Evolutionary conservation across 2,888 invertebrate genomes (phyloP), one percentile per base, ranked within the genome.

Genomic region (Platycheirus rosarum): DNA sequence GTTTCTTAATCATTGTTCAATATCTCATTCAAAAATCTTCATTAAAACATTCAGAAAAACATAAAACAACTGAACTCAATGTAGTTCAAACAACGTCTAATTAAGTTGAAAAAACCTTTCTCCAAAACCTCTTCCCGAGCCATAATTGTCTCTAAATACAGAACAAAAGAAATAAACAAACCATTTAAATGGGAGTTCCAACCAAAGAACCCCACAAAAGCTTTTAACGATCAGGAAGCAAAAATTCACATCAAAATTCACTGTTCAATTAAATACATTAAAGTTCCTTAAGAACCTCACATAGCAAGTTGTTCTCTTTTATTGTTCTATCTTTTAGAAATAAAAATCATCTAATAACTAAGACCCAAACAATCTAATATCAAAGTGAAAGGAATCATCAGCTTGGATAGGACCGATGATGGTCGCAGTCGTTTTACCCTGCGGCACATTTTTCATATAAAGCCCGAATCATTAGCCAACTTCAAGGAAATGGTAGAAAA

Each of bases 401-500:
- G 60, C 42, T n/a, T n/a, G n/a, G n/a, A n/a, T n/a, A 60, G 44
- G 44, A 60, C 60, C 42, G 44, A 60, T 44, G 44, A 13, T 57
- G 37, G 40, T 13, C 11, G 53, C n/a, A 16, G 40, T 40, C 40
- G 57, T 40, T 40, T 57, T 23, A 2, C 23, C 23, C 23, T 37
- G 23, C 57, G 14, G 23, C 55, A 23, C 14, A 44, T 60, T 42
- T 49, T 37, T n/a, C 26, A 46, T 62, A 70, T n/a, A 76, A 70
- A 53, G 32, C 35, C 55, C 23, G 49, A 51, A 75, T 62, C 69
- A 76, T 65, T 76, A 80, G 77, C 80, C 60, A 76, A 60, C 60
- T 37, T 69, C 40, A 65, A 82, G 80, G 76, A 82, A 77, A 62
- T 77, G 42, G 48, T n/a, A 76, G 57, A 73, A 57, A 69, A 40